Percentiles rank a stretch among this genome's conserved stretches.
phyloP scores from a whole-genome alignment of 1,140 invertebrate species.

The Euglossa dilemma region DNA sequence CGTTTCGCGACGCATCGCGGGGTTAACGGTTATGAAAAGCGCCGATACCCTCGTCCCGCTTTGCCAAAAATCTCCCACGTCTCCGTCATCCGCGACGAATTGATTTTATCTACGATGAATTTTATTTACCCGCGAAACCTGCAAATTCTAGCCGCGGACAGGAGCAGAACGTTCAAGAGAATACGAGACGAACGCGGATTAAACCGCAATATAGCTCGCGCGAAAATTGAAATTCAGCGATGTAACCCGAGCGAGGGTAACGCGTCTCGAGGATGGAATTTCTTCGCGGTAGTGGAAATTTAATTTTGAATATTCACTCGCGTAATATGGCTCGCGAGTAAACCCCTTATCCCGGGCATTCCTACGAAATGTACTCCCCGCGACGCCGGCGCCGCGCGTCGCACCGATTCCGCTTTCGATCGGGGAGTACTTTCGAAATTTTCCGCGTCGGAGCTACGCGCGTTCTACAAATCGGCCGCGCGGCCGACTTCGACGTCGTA shows the following conservation, averaged over 20 bases:
- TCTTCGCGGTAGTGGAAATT: slow-evolving; percentile 16
- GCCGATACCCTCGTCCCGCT: neutral
- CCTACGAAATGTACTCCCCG: neutral
- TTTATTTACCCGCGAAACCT: neutral
- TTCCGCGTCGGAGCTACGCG: neutral
- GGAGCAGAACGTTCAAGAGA: neutral
- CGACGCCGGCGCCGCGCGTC: neutral
- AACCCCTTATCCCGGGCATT: slow-evolving; percentile 21
- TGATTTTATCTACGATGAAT: slow-evolving; percentile 9
- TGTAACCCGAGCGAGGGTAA: slow-evolving; percentile 22
- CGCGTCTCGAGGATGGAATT: slow-evolving; percentile 15
- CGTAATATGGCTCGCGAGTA: slow-evolving; percentile 33
- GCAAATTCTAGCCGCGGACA: neutral
- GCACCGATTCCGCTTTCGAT: slow-evolving; percentile 7
- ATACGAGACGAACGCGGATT: slow-evolving; percentile 23
- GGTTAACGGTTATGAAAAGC: neutral
- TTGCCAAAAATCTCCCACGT: too few relatives aligned
- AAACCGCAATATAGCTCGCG: slow-evolving; percentile 23
- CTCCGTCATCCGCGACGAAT: neutral
- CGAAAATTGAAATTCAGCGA: slow-evolving; percentile 47
- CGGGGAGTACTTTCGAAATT: neutral
- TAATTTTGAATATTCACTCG: slow-evolving; percentile 34
- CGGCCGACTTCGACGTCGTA: neutral
- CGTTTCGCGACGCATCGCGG: neutral
- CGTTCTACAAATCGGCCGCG: neutral